These are phyloP conservation scores for Periplaneta americana DNA, from an alignment of 1,140 invertebrate genomes.

Conservation along the genomic window DNA sequence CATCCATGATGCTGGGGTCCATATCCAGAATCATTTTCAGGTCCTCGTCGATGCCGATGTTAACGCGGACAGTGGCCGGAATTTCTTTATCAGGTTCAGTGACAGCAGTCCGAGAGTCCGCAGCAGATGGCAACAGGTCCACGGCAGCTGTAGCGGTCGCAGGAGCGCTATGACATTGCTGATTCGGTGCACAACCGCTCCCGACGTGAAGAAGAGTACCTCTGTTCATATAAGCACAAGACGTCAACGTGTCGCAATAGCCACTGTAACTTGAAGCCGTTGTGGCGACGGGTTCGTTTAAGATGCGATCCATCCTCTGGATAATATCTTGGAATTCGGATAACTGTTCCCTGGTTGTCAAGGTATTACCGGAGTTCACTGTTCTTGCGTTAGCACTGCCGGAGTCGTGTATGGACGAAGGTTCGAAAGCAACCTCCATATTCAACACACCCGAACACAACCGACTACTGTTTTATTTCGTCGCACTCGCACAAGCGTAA, in stretches of 20 bases:
- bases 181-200: background rate
- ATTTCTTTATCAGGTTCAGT: background rate
- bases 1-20: constrained; percentile 54
- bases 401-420: background rate
- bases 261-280: background rate
- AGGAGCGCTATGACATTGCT: background rate
- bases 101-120: background rate
- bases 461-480: too few species aligned
- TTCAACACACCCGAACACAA: background rate
- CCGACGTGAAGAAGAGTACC: background rate
- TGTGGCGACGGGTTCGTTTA: background rate
- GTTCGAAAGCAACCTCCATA: background rate
- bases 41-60: constrained; percentile 53
- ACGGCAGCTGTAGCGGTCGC: background rate
- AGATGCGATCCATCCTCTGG: constrained; percentile 18
- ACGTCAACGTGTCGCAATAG: background rate
- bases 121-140: background rate
- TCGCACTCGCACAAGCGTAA: background rate
- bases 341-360: constrained; percentile 17
- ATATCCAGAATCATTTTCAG: constrained; percentile 55
- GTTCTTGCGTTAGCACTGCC: background rate
- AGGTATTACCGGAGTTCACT: background rate
- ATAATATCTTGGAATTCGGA: constrained; percentile 26
- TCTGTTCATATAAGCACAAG: background rate
- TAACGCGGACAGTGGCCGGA: constrained; percentile 35